Conservation (phyloP, 2,113 vertebrate species). For the Trogon surrucura region DNA sequence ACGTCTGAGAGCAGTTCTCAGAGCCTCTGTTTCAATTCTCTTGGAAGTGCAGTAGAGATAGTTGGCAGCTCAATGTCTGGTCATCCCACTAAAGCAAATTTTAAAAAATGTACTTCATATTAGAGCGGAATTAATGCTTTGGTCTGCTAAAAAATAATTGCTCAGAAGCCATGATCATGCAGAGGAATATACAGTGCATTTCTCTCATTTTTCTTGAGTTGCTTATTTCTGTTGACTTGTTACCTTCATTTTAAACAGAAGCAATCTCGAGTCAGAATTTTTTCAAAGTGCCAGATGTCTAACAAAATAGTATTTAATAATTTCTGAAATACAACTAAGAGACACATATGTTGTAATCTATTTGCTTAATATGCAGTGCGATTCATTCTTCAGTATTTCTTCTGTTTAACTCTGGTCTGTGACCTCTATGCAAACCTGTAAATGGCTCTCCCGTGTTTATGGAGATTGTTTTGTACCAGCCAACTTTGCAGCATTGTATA, state of each 20-base stretch:
- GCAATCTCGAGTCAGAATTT: neutral
- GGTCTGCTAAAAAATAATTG: neutral
- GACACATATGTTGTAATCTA: neutral
- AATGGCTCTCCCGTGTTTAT: neutral
- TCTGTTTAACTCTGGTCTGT: neutral
- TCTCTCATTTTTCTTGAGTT: neutral
- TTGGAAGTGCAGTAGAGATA: fast-evolving
- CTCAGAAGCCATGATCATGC: neutral
- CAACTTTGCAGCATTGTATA: neutral
- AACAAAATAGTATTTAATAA: neutral
- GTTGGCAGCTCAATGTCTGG: neutral
- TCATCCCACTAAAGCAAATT: neutral
- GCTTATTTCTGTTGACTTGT: neutral
- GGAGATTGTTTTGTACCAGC: neutral
- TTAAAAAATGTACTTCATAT: neutral
- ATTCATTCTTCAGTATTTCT: neutral
- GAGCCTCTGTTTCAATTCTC: neutral
- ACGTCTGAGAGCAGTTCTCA: neutral
- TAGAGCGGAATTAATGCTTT: neutral
- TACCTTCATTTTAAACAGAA: neutral
- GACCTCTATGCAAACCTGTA: neutral
- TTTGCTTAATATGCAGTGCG: neutral
- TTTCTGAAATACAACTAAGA: neutral
- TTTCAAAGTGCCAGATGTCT: neutral
- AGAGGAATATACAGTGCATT: neutral